These are phyloP conservation scores for Anticlea derivata DNA, from an alignment of 2,888 invertebrate genomes.

Conservation along the genomic window DNA sequence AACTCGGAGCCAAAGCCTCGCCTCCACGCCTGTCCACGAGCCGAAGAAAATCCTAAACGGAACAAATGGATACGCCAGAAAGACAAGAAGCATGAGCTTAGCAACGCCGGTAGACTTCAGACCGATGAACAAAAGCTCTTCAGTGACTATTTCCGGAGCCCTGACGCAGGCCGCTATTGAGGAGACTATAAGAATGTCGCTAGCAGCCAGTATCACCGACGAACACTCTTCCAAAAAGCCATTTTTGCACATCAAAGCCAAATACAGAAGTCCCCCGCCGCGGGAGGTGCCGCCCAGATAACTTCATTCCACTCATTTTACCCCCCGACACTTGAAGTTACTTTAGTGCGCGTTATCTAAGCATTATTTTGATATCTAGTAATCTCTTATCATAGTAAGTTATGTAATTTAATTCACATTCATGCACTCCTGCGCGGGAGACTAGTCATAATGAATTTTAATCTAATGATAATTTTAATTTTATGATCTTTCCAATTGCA, in stretches of 20 bases:
- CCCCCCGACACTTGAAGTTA: constrained; percentile 47
- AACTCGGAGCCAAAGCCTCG: constrained; percentile 71
- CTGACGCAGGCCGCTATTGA: constrained; percentile 78
- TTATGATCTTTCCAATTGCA: constrained; percentile 46
- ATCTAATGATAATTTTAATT: constrained; percentile 32
- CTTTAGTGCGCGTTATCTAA: constrained; percentile 46
- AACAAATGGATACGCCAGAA: constrained; percentile 56
- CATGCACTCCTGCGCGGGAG: constrained; percentile 57
- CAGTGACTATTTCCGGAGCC: constrained; percentile 53
- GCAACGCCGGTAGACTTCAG: constrained; percentile 56
- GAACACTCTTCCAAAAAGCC: constrained; percentile 71
- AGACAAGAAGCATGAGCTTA: constrained; percentile 74
- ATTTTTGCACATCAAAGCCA: constrained; percentile 88
- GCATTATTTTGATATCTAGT: constrained; percentile 70
- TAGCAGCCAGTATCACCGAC: constrained; percentile 70
- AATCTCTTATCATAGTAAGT: constrained; percentile 58
- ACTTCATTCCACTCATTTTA: constrained; percentile 69
- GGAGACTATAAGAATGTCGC: constrained; percentile 72
- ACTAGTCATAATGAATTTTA: constrained; percentile 65
- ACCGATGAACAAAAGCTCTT: constrained; percentile 57
- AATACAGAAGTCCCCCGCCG: constrained; percentile 88
- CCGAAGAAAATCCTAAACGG: constrained; percentile 52
- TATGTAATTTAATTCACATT: constrained; percentile 54
- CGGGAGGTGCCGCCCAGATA: constrained; percentile 85
- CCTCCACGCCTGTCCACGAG: constrained; percentile 64